A percentile compares a stretch with the other conserved stretches of the same genome.
phyloP scores from a whole-genome alignment of 2,888 invertebrate species.

The Pardosa pseudoannulata region DNA sequence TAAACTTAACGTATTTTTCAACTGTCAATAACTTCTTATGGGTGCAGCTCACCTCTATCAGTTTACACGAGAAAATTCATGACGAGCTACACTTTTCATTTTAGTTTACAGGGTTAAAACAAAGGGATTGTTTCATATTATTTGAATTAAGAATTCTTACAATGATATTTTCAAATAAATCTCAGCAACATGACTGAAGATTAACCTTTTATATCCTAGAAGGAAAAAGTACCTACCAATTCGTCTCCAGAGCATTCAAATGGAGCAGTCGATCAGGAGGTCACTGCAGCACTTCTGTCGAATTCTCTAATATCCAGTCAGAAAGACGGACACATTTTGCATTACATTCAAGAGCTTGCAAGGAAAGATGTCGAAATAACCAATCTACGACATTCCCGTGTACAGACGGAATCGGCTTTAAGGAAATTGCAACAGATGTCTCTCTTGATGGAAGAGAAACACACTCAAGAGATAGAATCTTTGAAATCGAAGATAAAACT shows the following conservation, averaged over 20 bases:
- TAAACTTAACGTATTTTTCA: too few relatives aligned
- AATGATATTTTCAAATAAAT: too few relatives aligned
- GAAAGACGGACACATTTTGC: slow-evolving; percentile 81
- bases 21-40: too few relatives aligned
- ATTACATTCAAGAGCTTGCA: slow-evolving; percentile 89
- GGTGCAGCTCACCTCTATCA: too few relatives aligned
- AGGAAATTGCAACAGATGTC: slow-evolving; percentile 80
- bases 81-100: too few relatives aligned
- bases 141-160: too few relatives aligned
- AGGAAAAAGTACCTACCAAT: slow-evolving; percentile 16
- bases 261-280: slow-evolving; percentile 26
- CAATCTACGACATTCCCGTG: slow-evolving; percentile 84
- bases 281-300: slow-evolving; percentile 21
- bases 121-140: too few relatives aligned
- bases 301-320: slow-evolving; percentile 46
- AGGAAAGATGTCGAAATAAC: slow-evolving; percentile 88
- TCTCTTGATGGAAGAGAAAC: slow-evolving; percentile 79
- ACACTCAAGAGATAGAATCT: slow-evolving; percentile 79
- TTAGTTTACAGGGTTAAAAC: too few relatives aligned
- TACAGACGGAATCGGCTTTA: slow-evolving; percentile 80
- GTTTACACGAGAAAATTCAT: too few relatives aligned
- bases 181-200: too few relatives aligned
- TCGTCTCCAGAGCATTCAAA: neutral
- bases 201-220: too few relatives aligned
- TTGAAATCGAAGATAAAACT: slow-evolving; percentile 79